Percentiles rank a stretch among this genome's conserved stretches.
phyloP scores from a whole-genome alignment of 2,797 vertebrate species.

The Sebastes jordani region DNA sequence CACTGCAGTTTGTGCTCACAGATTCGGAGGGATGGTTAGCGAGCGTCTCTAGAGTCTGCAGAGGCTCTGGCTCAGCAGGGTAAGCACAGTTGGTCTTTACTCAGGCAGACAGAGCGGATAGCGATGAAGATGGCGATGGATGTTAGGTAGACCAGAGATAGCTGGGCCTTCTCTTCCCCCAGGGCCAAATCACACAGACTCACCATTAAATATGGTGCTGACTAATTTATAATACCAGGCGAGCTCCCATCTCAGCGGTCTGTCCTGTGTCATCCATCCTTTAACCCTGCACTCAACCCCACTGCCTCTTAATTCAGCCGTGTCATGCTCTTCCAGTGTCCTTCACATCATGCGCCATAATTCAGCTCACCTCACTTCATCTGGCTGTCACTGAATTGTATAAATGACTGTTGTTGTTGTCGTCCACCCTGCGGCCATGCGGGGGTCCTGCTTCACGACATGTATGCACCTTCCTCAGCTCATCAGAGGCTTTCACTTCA shows the following conservation, averaged over 20 bases:
- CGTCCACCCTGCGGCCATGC: neutral
- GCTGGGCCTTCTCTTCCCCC: neutral
- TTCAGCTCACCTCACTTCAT: slow-evolving; percentile 17
- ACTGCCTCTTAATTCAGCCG: slow-evolving; percentile 16
- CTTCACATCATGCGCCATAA: slow-evolving; percentile 22
- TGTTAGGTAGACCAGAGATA: slow-evolving; percentile 10
- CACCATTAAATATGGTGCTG: slow-evolving; percentile 17
- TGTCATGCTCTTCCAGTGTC: slow-evolving; percentile 6
- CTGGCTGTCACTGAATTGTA: neutral
- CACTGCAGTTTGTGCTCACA: neutral
- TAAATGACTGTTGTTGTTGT: neutral
- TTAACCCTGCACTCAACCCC: slow-evolving; percentile 6
- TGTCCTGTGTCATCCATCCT: slow-evolving; percentile 23
- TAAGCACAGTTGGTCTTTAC: slow-evolving; percentile 4
- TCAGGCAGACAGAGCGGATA: neutral
- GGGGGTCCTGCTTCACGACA: neutral
- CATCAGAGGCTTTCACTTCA: slow-evolving; percentile 41
- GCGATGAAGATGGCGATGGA: neutral
- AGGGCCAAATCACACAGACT: slow-evolving; percentile 17
- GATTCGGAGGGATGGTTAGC: neutral
- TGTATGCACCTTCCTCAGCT: neutral
- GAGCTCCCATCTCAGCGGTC: slow-evolving; percentile 60
- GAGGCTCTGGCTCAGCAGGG: neutral
- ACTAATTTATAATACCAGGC: slow-evolving; percentile 34
- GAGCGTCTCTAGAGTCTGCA: slow-evolving; percentile 5